A percentile compares a stretch with the other conserved stretches of the same genome.
Conservation (phyloP, 1,140 invertebrate species). For the Zaprionus vittiger region DNA sequence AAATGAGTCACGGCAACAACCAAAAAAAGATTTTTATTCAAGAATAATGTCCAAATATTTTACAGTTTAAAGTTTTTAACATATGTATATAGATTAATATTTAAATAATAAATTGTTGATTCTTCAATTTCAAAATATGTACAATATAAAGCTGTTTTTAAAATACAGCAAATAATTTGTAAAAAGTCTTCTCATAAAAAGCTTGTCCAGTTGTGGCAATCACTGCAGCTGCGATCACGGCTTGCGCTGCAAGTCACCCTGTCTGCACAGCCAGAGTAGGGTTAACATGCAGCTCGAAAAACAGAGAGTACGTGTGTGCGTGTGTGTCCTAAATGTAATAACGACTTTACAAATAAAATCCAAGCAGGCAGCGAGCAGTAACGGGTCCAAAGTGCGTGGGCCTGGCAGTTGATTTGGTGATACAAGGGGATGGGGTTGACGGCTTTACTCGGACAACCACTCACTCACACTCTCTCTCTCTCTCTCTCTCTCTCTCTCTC, state of each 20-base stretch:
- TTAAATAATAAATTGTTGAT: not conserved
- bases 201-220: not conserved
- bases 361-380: constrained; percentile 13
- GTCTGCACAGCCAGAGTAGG: not conserved
- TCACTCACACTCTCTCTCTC: constrained; percentile 15
- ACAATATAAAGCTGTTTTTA: not conserved
- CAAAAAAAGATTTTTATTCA: not conserved
- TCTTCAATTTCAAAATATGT: not conserved
- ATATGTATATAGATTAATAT: not conserved
- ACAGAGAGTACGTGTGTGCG: constrained; percentile 30
- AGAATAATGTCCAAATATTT: not conserved
- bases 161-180: not conserved
- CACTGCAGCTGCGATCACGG: not conserved
- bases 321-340: constrained; percentile 74
- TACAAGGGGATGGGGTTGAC: constrained; percentile 18
- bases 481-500: constrained; percentile 10
- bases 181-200: too few species aligned
- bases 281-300: constrained; percentile 38
- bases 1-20: not conserved
- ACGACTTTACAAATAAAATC: constrained; percentile 77
- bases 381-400: constrained; percentile 62
- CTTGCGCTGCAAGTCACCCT: constrained; percentile 1
- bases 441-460: constrained; percentile 53
- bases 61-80: not conserved
- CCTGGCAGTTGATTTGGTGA: constrained; percentile 29